A percentile compares a stretch with the other conserved stretches of the same genome.
These are phyloP conservation scores for Osmerus mordax DNA, from an alignment of 2,113 vertebrate genomes.

Conservation along the genomic window DNA sequence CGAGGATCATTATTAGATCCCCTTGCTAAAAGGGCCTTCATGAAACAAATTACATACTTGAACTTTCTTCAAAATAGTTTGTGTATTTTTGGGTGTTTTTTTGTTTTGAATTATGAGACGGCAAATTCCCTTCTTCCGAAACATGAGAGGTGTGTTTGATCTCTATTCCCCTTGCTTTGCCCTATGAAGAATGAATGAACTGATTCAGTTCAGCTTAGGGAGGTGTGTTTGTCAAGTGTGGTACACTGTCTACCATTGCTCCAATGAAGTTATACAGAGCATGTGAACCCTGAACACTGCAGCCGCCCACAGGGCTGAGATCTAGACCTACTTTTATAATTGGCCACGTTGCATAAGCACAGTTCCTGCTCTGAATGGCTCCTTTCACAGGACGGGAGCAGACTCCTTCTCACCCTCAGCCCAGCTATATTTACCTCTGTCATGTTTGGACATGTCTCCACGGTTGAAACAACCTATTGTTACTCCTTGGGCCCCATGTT, in stretches of 20 bases:
- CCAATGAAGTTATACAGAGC: slow-evolving; percentile 21
- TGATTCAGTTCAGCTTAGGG: too few relatives aligned
- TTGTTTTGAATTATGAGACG: not conserved
- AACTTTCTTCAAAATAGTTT: too few relatives aligned
- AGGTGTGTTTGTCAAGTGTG: too few relatives aligned
- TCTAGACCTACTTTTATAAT: slow-evolving; percentile 60
- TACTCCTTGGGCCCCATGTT: slow-evolving; percentile 51
- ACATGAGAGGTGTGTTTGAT: too few relatives aligned
- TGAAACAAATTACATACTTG: too few relatives aligned
- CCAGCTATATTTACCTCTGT: slow-evolving; percentile 64
- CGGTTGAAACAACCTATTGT: slow-evolving; percentile 55
- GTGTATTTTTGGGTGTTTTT: too few relatives aligned
- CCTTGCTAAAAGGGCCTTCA: too few relatives aligned
- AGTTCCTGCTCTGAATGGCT: slow-evolving; percentile 63
- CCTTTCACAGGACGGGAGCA: slow-evolving; percentile 55
- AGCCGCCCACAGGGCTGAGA: slow-evolving; percentile 45
- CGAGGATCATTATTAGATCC: not conserved
- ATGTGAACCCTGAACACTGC: slow-evolving; percentile 41
- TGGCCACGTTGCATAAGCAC: slow-evolving; percentile 60
- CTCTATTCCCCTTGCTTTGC: too few relatives aligned
- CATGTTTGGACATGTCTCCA: slow-evolving; percentile 61
- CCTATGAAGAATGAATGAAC: too few relatives aligned
- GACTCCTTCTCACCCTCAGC: slow-evolving; percentile 38
- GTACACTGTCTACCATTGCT: not conserved
- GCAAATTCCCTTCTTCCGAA: not conserved